Conservation (phyloP, 2,888 invertebrate species). For the Standfussiana lucernea region DNA sequence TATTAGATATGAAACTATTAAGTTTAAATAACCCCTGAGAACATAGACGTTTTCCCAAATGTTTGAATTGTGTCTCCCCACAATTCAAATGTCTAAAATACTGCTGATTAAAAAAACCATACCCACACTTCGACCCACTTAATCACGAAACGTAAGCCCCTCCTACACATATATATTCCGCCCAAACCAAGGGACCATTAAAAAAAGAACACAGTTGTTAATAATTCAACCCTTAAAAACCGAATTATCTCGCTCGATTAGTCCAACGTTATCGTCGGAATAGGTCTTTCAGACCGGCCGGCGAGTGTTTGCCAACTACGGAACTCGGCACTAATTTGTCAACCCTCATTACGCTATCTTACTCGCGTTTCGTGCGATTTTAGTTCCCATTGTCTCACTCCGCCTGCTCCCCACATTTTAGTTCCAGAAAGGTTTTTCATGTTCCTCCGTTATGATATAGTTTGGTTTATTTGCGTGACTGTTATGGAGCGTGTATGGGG, state of each 20-base stretch:
- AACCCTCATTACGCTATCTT: constrained; percentile 85
- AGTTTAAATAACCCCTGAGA: background rate
- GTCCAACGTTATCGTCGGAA: constrained; percentile 57
- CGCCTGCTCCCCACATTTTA: constrained; percentile 62
- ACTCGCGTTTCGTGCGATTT: constrained; percentile 77
- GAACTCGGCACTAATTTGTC: constrained; percentile 83
- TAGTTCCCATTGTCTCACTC: constrained; percentile 74
- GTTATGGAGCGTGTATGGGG: constrained; percentile 38
- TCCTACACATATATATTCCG: background rate
- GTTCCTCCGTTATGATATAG: constrained; percentile 67
- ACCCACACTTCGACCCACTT: background rate
- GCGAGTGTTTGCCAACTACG: constrained; percentile 78
- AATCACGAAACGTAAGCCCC: background rate
- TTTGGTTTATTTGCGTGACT: constrained; percentile 52
- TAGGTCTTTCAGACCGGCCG: constrained; percentile 53
- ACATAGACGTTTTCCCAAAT: background rate
- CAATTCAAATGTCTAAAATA: background rate
- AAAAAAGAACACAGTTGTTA: constrained; percentile 25
- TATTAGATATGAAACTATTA: background rate
- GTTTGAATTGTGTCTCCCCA: background rate
- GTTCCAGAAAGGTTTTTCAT: constrained; percentile 78
- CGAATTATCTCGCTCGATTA: constrained; percentile 53
- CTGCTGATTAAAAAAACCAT: background rate
- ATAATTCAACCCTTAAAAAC: constrained; percentile 37
- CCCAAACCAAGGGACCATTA: background rate